These are phyloP conservation scores for Oncorhynchus mykiss DNA, from an alignment of 2,113 vertebrate genomes.

Conservation along the genomic window DNA sequence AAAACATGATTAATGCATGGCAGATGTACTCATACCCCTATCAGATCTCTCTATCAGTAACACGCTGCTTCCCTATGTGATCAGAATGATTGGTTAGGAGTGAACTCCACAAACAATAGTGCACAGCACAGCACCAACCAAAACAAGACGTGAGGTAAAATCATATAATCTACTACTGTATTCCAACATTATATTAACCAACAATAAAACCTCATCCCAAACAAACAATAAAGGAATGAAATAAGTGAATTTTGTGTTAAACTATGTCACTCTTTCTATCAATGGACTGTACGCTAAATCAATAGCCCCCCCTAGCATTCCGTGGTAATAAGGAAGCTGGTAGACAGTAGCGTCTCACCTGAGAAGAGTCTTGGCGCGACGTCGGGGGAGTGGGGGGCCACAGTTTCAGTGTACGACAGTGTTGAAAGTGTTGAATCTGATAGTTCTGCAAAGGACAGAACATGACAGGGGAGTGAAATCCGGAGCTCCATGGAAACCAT, in stretches of 20 bases:
- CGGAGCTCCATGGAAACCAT: background rate
- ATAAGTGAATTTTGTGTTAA: background rate
- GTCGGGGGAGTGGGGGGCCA: slow-evolving; percentile 80
- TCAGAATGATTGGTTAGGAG: too few species aligned
- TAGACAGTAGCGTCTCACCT: slow-evolving; percentile 75
- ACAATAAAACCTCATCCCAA: background rate
- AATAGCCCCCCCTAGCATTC: background rate
- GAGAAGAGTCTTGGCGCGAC: slow-evolving; percentile 84
- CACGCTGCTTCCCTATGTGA: too few species aligned
- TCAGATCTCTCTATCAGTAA: too few species aligned
- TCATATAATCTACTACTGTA: too few species aligned
- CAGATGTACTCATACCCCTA: too few species aligned
- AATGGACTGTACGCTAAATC: background rate
- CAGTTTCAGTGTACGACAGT: slow-evolving; percentile 95
- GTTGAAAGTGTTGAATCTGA: slow-evolving; percentile 88
- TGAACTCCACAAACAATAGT: too few species aligned
- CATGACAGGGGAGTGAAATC: slow-evolving; percentile 9
- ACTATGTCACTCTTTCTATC: background rate
- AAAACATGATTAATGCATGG: too few species aligned
- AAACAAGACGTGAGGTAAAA: too few species aligned
- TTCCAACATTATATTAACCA: too few species aligned
- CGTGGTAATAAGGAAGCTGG: background rate
- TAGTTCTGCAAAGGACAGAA: slow-evolving; percentile 66
- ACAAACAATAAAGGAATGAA: background rate
- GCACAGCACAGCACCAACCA: too few species aligned